Evolutionary conservation across 2,797 vertebrate species (phyloP).

Genomic region (Phrynocephalus guinanensis): DNA sequence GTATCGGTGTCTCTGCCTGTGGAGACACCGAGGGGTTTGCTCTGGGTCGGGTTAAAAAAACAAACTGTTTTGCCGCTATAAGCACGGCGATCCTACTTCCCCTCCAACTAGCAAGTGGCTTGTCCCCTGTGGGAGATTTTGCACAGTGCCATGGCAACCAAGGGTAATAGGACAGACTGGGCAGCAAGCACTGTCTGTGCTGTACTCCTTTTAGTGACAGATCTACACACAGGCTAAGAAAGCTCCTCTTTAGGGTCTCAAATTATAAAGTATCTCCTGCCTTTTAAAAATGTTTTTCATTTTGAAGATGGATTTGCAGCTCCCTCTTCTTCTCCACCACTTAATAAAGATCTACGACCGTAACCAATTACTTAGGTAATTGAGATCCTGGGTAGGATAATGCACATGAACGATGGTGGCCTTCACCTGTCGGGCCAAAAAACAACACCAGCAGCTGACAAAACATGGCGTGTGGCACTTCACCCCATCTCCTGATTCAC

Average conservation of each 20-base stretch:
- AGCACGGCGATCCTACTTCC: background rate
- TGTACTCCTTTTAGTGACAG: background rate
- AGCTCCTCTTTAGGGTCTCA: background rate
- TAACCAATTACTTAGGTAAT: background rate
- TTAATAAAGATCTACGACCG: background rate
- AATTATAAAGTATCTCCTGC: background rate
- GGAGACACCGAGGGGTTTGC: constrained; percentile 15
- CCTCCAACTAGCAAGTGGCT: background rate
- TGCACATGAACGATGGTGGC: background rate
- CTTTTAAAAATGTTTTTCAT: background rate
- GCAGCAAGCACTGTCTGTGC: background rate
- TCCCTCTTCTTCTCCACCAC: background rate
- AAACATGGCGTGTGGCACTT: background rate
- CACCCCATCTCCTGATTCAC: background rate
- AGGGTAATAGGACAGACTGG: background rate
- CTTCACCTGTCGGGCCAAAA: background rate
- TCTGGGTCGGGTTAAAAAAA: background rate
- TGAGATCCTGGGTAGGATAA: background rate
- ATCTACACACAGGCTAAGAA: background rate
- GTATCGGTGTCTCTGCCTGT: no score
- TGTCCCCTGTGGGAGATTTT: constrained; percentile 4
- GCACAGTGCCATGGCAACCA: background rate
- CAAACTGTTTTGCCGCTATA: background rate
- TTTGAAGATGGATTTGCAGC: background rate
- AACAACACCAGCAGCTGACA: background rate